A percentile compares a stretch with the other conserved stretches of the same genome.
phyloP scores from a whole-genome alignment of 92 coral and sea anemone species.

The Parazoanthus atlanticus region DNA sequence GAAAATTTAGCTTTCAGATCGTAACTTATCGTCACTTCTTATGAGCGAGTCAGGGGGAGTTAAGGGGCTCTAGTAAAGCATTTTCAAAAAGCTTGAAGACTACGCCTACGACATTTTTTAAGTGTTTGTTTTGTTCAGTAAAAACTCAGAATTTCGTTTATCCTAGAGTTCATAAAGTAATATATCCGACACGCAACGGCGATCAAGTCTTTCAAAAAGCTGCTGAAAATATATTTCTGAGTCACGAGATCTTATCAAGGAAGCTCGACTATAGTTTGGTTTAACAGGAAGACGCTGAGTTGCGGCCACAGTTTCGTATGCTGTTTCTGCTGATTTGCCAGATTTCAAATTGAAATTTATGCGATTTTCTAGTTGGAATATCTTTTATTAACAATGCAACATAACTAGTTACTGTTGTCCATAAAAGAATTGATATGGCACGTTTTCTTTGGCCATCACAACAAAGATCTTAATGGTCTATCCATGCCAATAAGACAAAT shows the following conservation, averaged over 20 bases:
- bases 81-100: not conserved
- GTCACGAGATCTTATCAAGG: not conserved
- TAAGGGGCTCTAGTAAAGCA: not conserved
- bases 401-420: not conserved
- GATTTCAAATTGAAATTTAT: too few species aligned
- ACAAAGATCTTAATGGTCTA: not conserved
- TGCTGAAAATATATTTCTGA: not conserved
- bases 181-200: not conserved
- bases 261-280: too few species aligned
- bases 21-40: not conserved
- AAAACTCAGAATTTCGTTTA: not conserved
- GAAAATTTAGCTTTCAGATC: too few species aligned
- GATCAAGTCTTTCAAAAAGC: not conserved
- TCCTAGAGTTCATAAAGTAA: not conserved
- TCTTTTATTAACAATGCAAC: not conserved
- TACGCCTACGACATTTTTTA: not conserved
- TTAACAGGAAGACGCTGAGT: too few species aligned
- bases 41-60: not conserved
- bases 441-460: not conserved
- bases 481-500: not conserved
- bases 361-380: not conserved
- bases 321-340: not conserved
- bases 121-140: not conserved
- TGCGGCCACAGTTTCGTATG: too few species aligned
- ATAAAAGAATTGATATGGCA: not conserved